Base-by-base conservation (phyloP, 2,888 invertebrate genomes). In the Sinelater perroti region DNA sequence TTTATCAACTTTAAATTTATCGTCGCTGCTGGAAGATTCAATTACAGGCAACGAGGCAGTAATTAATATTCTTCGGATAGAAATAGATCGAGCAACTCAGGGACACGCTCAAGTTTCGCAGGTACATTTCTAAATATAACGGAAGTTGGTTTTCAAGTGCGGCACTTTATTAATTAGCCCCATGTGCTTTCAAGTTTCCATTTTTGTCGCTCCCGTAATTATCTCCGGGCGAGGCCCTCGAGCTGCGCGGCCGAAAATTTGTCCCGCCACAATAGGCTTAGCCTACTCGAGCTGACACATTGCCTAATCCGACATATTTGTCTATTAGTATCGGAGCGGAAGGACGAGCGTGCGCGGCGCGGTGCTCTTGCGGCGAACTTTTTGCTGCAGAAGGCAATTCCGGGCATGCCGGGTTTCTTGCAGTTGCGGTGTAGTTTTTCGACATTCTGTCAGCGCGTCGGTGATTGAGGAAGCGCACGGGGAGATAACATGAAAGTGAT, bases 401-500 rank as follows among this genome's bases (percentile, higher is more conserved):
- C 56, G 56, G 21, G 49, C 46, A 50, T 51, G 53, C 56, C 52
- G 49, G 45, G 59, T 52, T 59, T 61, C 61, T 59, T 63, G 57
- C 61, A 36, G 54, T 69, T 63, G 64, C 67, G 62, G 62, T 67
- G 70, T 68, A 66, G 67, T 70, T 70, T 72, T 71, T 72, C 67
- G 68, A 63, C 66, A 67, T 64, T 70, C 68, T 68, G 71, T 72
- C 72, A 71, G 68, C 70, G 65, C 50, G 66, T 59, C 60, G 66
- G 60, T 66, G 68, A 68, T 67, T 63, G 67, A 69, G 64, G 66
- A 65, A 67, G 68, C 64, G 63, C 63, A 63, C 67, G 65, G 65
- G 64, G 67, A 73, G 74, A 74, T 74, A 75, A 74, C 72, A 71
- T 66, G 70, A 70, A 70, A 75, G 75, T 72, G 75, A 75, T 75